Evolutionary conservation across 2,888 invertebrate species (phyloP).

Genomic region (Amiota minor): DNA sequence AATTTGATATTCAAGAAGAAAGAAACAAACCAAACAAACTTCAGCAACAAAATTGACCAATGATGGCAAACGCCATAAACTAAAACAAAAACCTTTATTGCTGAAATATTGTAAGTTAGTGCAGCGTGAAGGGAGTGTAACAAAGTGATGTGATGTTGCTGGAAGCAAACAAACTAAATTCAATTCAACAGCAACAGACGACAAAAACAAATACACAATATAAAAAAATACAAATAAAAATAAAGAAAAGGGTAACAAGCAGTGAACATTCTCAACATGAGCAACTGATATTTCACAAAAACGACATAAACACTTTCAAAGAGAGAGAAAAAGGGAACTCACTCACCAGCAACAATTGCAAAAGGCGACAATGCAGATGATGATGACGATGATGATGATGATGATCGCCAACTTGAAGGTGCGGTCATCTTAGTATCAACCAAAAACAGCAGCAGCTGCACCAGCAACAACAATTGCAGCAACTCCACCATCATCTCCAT

Average conservation of each 20-base stretch:
- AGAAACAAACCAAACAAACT: too few relatives aligned
- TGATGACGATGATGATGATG: slow-evolving; percentile 27
- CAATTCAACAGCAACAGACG: slow-evolving; percentile 38
- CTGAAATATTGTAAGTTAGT: slow-evolving; percentile 35
- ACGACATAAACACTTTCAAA: slow-evolving; percentile 68
- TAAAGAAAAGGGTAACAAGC: slow-evolving; percentile 59
- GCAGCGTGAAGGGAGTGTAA: background rate
- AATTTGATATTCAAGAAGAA: slow-evolving; percentile 61
- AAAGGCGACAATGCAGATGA: slow-evolving; percentile 22
- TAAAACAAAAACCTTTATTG: slow-evolving; percentile 45
- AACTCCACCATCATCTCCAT: background rate
- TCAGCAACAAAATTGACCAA: slow-evolving; percentile 47
- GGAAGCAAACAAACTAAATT: slow-evolving; percentile 14
- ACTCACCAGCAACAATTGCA: slow-evolving; percentile 38
- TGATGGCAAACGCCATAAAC: slow-evolving; percentile 64
- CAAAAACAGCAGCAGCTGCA: slow-evolving; percentile 43
- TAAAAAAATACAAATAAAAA: slow-evolving; percentile 37
- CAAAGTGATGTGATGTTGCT: background rate
- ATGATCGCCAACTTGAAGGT: slow-evolving; percentile 45
- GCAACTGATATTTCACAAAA: slow-evolving; percentile 71
- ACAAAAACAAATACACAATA: slow-evolving; percentile 39
- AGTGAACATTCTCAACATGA: slow-evolving; percentile 67
- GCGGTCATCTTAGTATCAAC: slow-evolving; percentile 44
- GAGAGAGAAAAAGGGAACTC: slow-evolving; percentile 22
- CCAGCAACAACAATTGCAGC: slow-evolving; percentile 35